Conservation (phyloP, 1,140 invertebrate species). For the Caenorhabditis tropicalis region DNA sequence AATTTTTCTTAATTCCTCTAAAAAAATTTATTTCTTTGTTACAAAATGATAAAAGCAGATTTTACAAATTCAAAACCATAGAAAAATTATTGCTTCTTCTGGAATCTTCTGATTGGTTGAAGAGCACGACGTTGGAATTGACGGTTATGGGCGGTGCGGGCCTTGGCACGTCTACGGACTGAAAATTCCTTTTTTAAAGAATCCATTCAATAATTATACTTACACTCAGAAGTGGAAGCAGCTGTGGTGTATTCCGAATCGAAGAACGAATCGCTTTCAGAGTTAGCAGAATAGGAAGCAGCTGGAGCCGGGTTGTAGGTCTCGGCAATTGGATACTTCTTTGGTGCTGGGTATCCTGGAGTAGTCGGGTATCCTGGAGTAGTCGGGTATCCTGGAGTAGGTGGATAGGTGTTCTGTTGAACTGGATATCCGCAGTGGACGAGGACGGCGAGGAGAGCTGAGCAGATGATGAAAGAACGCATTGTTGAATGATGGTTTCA, state of each 20-base stretch:
- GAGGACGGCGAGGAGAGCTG: not conserved
- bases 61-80: not conserved
- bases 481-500: not conserved
- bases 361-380: no score
- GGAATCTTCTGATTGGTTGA: conserved; percentile 20
- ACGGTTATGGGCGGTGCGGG: conserved; percentile 1
- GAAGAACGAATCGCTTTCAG: not conserved
- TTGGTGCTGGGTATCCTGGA: no score
- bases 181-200: not conserved
- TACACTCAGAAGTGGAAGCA: not conserved
- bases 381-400: not conserved
- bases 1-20: no score
- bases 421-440: not conserved
- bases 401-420: not conserved
- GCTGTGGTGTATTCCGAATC: not conserved
- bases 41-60: no score
- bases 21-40: no score
- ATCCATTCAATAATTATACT: not conserved
- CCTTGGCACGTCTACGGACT: conserved; percentile 2
- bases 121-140: conserved; percentile 26
- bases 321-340: not conserved
- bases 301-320: not conserved
- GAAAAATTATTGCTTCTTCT: conserved; percentile 1
- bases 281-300: not conserved
- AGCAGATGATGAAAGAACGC: not conserved